These are phyloP conservation scores for Mionectes olivaceus DNA, from an alignment of 2,797 vertebrate species.

Conservation along the genomic window DNA sequence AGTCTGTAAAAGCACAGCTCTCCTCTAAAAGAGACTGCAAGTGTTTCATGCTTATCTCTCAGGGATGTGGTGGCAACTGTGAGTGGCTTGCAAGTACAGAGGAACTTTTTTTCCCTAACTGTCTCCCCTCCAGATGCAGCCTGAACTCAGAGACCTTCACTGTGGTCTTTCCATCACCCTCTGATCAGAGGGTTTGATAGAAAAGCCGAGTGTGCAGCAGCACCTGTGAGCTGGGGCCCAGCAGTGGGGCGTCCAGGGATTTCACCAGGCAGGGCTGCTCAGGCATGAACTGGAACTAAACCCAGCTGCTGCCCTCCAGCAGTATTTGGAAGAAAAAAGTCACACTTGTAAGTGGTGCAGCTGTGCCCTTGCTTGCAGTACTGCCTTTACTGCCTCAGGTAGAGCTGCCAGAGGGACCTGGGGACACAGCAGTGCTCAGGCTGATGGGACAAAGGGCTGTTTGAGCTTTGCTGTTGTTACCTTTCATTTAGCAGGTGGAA, in stretches of 20 bases:
- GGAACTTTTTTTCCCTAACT: neutral
- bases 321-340: neutral
- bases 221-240: neutral
- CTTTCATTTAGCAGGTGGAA: neutral
- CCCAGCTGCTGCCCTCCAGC: neutral
- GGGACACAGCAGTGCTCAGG: neutral
- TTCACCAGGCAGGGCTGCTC: neutral
- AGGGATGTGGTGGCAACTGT: neutral
- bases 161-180: neutral
- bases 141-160: neutral
- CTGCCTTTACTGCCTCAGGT: neutral
- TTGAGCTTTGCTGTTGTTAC: neutral
- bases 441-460: neutral
- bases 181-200: slow-evolving; percentile 7
- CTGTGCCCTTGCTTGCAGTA: neutral
- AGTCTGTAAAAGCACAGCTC: neutral
- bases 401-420: neutral
- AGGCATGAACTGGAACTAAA: neutral
- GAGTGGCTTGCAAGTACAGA: neutral
- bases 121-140: neutral
- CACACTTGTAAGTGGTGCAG: accelerated
- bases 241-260: neutral
- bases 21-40: neutral
- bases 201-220: neutral
- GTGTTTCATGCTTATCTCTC: neutral